These are phyloP conservation scores for Cerastis leucographa DNA, from an alignment of 2,888 invertebrate genomes.

Conservation along the genomic window DNA sequence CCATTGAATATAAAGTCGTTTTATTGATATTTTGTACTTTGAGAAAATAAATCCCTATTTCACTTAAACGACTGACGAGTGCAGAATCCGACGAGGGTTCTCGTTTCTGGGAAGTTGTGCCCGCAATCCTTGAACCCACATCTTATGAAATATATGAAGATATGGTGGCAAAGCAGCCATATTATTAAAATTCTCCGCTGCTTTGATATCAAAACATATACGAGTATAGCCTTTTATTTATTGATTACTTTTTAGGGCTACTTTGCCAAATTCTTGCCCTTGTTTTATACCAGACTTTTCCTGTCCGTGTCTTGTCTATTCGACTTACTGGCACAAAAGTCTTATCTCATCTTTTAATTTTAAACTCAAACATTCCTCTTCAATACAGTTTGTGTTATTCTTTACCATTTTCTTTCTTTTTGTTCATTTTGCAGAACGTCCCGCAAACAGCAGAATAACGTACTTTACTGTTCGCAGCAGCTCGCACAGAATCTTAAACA, in stretches of 20 bases:
- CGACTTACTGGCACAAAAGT: not conserved
- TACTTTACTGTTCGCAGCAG: conserved; percentile 49
- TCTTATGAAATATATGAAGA: conserved; percentile 22
- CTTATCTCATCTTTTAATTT: not conserved
- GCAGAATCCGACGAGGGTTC: conserved; percentile 42
- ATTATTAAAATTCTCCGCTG: conserved; percentile 2
- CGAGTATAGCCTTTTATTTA: not conserved
- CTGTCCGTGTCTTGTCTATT: not conserved
- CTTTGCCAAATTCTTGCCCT: not conserved
- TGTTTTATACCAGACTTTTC: not conserved
- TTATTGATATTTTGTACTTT: conserved; percentile 30
- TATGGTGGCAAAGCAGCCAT: conserved; percentile 10
- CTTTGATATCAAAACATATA: not conserved
- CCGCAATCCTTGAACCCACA: conserved; percentile 38
- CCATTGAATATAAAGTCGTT: not conserved
- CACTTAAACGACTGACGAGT: conserved; percentile 43
- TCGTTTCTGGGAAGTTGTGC: conserved; percentile 29
- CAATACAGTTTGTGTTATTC: conserved; percentile 42
- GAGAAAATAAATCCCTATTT: conserved; percentile 24
- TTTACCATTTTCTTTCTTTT: conserved; percentile 28
- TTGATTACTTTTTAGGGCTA: not conserved
- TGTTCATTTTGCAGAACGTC: conserved; percentile 33
- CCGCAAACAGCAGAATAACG: conserved; percentile 55
- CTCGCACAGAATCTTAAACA: conserved; percentile 58
- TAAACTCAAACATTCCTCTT: conserved; percentile 33